Base-by-base conservation (phyloP, 1,140 invertebrate species). In the Acromyrmex echinatior region DNA sequence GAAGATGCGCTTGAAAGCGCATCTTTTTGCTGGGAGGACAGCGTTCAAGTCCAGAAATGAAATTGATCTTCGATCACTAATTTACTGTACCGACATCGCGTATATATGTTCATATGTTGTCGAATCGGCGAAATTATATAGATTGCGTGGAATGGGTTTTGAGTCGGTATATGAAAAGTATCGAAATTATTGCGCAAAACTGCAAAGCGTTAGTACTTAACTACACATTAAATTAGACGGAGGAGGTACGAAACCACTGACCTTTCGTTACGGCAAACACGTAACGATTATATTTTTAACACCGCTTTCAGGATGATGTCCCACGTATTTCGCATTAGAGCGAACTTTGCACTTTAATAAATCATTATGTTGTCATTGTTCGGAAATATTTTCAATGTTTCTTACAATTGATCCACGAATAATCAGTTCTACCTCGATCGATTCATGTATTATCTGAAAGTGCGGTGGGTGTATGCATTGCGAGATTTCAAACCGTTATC, bases 221-320 rank as follows among this genome's bases (percentile, higher is more conserved):
- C 39, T 51, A n/a, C 12, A 35, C 31, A 35, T 74, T 74, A 45
- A 25, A 25, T 25, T 25, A 28, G 31, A 81, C 35, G 35, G 21
- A 53, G 63, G 49, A 80, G 77, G 49, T 80, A 35, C 56, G 80
- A 63, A 84, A 84, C 58, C 80, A 62, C 80, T 84, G 80, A 84
- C 80, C 80, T 84, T 76, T 84, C 45, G 53, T 31, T 60, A 35
- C 45, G 39, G 18, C 45, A n/a, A n/a, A n/a, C 70, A 70, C 65
- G 45, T 63, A 84, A 76, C 56, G 56, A 51, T 28, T 51, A 76
- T 84, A 84, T 84, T 84, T 84, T 84, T 84, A 82, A 14, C 35
- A 9, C 51, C 49, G 31, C 53, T 71, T n/a, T 21, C 53, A 51
- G 65, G 25, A 21, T 4, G 7, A 39, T 18, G 39, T 39, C n/a